Percentiles rank a stretch among this genome's conserved stretches.
Conservation (phyloP, 2,113 vertebrate species). For the Caranx melampygus region DNA sequence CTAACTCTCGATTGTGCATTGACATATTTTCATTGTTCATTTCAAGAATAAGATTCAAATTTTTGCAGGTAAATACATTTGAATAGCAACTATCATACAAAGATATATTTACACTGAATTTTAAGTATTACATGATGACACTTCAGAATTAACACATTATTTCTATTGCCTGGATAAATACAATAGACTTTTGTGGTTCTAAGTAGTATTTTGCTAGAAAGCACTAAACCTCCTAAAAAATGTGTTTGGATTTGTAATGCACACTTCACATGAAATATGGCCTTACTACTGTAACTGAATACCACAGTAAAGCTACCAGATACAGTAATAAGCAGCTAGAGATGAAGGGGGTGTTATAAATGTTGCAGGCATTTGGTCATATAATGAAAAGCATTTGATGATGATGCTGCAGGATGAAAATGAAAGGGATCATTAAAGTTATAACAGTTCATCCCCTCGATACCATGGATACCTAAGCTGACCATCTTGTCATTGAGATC, state of each 20-base stretch:
- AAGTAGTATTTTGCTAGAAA: no score
- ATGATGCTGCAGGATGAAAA: neutral
- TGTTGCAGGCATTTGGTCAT: neutral
- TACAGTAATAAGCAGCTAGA: neutral
- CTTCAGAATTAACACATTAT: no score
- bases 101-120: no score
- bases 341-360: neutral
- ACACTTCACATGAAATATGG: no score
- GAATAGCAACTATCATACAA: no score
- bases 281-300: neutral
- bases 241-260: neutral
- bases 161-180: no score
- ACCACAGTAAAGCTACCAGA: neutral
- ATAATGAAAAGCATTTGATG: neutral
- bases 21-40: neutral
- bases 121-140: neutral
- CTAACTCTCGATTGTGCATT: conserved; percentile 3
- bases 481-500: neutral
- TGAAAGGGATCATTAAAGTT: neutral
- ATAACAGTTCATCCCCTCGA: neutral
- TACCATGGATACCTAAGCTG: neutral
- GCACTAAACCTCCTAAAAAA: no score
- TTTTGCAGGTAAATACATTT: no score
- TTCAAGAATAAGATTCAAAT: no score
- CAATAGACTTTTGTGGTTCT: no score